Evolutionary conservation across 2,113 vertebrate species (phyloP).

Genomic region (Actenoides hombroni): DNA sequence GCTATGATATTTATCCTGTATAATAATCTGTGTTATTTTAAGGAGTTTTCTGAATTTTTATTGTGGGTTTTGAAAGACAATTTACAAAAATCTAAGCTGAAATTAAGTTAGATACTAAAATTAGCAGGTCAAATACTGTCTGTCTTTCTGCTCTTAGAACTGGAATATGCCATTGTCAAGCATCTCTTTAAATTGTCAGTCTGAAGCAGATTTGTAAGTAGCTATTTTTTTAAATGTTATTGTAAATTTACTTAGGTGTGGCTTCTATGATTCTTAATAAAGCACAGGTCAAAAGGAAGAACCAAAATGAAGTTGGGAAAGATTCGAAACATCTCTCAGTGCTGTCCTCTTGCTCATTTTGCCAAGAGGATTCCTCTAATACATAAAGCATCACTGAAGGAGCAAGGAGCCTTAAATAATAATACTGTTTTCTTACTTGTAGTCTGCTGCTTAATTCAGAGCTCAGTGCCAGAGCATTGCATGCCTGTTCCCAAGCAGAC

Average conservation of each 20-base stretch:
- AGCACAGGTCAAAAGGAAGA: neutral
- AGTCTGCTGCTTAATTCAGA: neutral
- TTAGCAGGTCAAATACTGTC: neutral
- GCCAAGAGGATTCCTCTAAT: neutral
- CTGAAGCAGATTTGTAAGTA: neutral
- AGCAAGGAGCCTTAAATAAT: neutral
- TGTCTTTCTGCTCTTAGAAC: neutral
- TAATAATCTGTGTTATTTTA: neutral
- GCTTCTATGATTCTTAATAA: neutral
- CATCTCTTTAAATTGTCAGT: neutral
- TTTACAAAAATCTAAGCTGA: neutral
- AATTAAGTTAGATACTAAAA: neutral
- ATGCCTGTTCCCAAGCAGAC: neutral
- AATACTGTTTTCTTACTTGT: neutral
- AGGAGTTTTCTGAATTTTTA: neutral
- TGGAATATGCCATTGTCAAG: neutral
- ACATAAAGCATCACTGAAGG: neutral
- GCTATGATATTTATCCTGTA: neutral
- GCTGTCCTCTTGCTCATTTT: neutral
- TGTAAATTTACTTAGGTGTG: neutral
- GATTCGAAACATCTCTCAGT: neutral
- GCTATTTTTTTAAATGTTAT: fast-evolving
- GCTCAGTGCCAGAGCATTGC: neutral
- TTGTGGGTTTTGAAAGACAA: neutral
- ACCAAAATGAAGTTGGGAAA: neutral